phyloP scores from a whole-genome alignment of 2,888 invertebrate genomes.

The Patella pellucida region DNA sequence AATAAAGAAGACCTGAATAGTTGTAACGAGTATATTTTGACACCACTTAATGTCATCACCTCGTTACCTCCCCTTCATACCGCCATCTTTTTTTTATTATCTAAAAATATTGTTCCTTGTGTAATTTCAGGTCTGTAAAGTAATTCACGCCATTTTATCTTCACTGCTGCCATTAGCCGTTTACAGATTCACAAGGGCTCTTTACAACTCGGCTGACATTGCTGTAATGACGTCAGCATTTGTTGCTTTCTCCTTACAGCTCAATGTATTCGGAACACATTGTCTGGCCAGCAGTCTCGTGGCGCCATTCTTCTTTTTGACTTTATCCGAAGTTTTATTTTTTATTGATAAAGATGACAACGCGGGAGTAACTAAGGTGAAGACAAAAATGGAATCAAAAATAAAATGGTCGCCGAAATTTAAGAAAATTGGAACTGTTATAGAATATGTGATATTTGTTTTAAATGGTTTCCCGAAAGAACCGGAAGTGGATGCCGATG shows the following conservation, averaged over 20 bases:
- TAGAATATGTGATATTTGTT: background rate
- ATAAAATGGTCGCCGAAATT: background rate
- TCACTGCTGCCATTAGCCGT: background rate
- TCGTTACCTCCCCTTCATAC: too few species aligned
- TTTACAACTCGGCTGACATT: background rate
- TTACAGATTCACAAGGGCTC: background rate
- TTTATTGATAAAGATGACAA: background rate
- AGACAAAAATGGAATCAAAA: background rate
- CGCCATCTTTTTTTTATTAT: too few species aligned
- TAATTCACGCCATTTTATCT: background rate
- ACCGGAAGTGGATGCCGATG: background rate
- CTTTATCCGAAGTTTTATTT: background rate
- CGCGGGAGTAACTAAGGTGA: background rate
- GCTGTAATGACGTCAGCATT: slow-evolving; percentile 3
- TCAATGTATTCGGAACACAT: background rate
- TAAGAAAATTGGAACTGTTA: background rate
- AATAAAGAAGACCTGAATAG: too few species aligned
- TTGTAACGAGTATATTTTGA: too few species aligned
- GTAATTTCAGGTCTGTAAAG: background rate
- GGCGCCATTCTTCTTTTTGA: background rate
- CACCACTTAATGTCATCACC: too few species aligned
- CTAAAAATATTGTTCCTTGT: too few species aligned
- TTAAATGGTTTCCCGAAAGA: background rate
- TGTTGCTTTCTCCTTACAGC: background rate
- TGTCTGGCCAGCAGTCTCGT: background rate